Percentiles rank a stretch among this genome's conserved stretches.
Conservation (phyloP, 2,113 vertebrate genomes). For the Heloderma charlesbogerti region DNA sequence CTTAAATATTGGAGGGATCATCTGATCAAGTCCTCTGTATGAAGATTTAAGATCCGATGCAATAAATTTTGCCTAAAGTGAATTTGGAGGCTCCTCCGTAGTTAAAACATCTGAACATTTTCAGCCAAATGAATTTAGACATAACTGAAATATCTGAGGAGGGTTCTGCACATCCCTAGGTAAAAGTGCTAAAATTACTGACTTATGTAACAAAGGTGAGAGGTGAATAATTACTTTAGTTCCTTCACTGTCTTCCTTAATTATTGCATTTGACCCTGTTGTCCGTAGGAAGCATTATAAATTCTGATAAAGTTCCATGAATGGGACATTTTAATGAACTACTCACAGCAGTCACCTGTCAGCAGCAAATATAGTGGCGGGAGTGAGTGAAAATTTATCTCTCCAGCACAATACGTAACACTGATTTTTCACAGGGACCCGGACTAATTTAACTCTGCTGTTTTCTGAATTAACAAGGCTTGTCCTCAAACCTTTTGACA, state of each 20-base stretch:
- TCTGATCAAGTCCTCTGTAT: neutral
- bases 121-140: neutral
- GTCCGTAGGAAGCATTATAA: constrained; percentile 79
- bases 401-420: constrained; percentile 69
- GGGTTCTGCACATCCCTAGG: neutral
- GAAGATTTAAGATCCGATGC: neutral
- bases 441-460: constrained; percentile 78
- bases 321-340: constrained; percentile 83
- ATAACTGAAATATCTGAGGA: neutral
- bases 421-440: constrained; percentile 69
- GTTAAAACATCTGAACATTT: neutral
- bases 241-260: constrained; percentile 65
- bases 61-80: neutral
- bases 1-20: neutral
- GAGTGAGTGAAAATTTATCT: constrained; percentile 78
- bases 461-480: constrained; percentile 80
- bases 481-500: constrained; percentile 76
- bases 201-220: constrained; percentile 68
- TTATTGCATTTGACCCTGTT: constrained; percentile 78
- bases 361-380: constrained; percentile 62
- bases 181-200: constrained; percentile 54
- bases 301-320: constrained; percentile 80
- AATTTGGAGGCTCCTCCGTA: neutral
- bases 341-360: constrained; percentile 79
- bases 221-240: constrained; percentile 71